Conservation (phyloP, 2,113 vertebrate species). For the Phrynosoma blainvillii region DNA sequence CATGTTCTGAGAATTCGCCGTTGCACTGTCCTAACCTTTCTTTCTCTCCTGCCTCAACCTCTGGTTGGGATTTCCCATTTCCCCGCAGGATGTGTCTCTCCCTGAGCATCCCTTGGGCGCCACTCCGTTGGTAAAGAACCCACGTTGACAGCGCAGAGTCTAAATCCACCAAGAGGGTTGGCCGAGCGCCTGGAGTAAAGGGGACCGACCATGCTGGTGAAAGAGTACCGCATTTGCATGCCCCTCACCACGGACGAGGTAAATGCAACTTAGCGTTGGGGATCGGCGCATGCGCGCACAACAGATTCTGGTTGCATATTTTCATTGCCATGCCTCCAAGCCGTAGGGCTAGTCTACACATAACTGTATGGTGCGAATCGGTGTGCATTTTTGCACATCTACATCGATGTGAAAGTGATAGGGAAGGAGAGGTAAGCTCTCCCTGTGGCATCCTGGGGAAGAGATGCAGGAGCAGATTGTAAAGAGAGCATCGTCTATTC, state of each 20-base stretch:
- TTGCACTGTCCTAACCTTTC: neutral
- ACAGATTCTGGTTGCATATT: too few species aligned
- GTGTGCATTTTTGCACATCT: too few species aligned
- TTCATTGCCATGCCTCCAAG: too few species aligned
- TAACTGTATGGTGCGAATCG: too few species aligned
- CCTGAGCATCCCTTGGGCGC: neutral
- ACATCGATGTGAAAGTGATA: too few species aligned
- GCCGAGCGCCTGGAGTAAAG: neutral
- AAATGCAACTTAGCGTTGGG: slow-evolving; percentile 46
- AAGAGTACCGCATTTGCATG: slow-evolving; percentile 95
- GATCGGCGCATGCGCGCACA: neutral
- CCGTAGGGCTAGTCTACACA: too few species aligned
- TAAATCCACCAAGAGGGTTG: neutral
- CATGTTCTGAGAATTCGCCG: fast-evolving
- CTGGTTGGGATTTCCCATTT: neutral
- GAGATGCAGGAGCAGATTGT: too few species aligned
- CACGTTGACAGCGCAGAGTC: neutral
- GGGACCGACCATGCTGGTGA: slow-evolving; percentile 83
- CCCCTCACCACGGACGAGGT: slow-evolving; percentile 94
- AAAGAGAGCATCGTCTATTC: too few species aligned
- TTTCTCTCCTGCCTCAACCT: fast-evolving
- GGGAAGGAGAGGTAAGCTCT: too few species aligned
- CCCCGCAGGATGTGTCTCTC: slow-evolving; percentile 22
- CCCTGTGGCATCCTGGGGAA: too few species aligned
- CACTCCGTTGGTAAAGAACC: neutral